Evolutionary conservation across 2,113 vertebrate species (phyloP), one percentile per base, ranked within the genome.

Genomic region (Thunnus thynnus): DNA sequence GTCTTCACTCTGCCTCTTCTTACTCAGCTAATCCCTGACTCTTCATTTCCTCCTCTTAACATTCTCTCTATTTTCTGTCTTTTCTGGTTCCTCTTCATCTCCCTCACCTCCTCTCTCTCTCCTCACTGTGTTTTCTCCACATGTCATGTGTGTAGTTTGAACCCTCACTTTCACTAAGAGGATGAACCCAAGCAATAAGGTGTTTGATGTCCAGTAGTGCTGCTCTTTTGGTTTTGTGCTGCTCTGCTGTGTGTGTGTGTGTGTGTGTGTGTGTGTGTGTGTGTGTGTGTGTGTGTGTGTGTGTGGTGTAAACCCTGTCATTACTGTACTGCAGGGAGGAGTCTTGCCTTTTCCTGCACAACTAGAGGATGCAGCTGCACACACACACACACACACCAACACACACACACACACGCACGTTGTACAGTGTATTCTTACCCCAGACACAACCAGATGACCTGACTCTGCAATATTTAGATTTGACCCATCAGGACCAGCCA

Each of bases 291-390:
- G 67, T 52, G 47, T 78, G 52, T 78, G 62, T 55, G 60, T 66
- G 67, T 58, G 44, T 32, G 56, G 32, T 73, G 67, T 74, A 22
- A 65, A 85, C 76, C 73, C 80, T 86, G 83, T 91, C 87, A 89
- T 91, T 89, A 88, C 63, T 58, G 71, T 70, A 22, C 75, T 75
- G 72, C 74, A 72, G 87, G 89, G 89, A 87, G 87, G 80, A 87
- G 80, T 80, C 57, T 76, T 0, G 30, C 25, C 79, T 70, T 56
- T 82, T 88, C 82, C 82, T 88, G 80, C 52, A 62, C 74, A 50
- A 32, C 60, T 64, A 86, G 61, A 86, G 85, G 87, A 87, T 84
- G 80, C 89, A 87, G 87, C 85, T 87, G 80, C 76, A 78, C 32
- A 36, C 32, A 36, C 32, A 36, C 32, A 36, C 32, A 27, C 63